phyloP scores from a whole-genome alignment of 2,888 invertebrate genomes.

The Ochlodes sylvanus region DNA sequence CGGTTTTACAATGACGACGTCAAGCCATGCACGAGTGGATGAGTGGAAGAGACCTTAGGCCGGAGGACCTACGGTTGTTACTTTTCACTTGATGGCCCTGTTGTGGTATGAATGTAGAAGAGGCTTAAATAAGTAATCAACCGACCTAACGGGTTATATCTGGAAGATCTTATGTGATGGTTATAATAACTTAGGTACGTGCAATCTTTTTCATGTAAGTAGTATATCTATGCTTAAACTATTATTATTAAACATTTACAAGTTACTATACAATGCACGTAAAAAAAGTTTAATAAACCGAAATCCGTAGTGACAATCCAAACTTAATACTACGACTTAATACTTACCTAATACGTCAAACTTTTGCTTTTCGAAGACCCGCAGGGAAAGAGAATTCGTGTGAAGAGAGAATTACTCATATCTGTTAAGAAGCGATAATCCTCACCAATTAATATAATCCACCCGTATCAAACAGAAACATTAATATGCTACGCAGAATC shows the following conservation, averaged over 20 bases:
- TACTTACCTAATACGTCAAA: background rate
- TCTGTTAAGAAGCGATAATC: conserved; percentile 14
- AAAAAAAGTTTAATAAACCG: background rate
- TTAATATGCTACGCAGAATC: conserved; percentile 42
- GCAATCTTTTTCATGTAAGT: no score
- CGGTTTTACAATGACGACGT: conserved; percentile 33
- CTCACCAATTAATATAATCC: conserved; percentile 34
- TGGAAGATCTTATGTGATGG: no score
- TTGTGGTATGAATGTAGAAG: background rate
- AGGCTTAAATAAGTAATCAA: background rate
- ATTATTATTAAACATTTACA: no score
- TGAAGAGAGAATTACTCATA: background rate
- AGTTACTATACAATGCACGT: no score
- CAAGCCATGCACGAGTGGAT: conserved; percentile 27
- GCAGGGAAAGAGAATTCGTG: background rate
- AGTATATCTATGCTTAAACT: no score
- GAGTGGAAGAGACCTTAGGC: conserved; percentile 35
- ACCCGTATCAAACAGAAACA: conserved; percentile 38
- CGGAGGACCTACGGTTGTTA: conserved; percentile 20
- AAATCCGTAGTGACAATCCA: background rate
- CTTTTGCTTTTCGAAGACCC: background rate
- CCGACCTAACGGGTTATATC: no score
- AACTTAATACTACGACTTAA: background rate
- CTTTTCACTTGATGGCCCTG: conserved; percentile 6
- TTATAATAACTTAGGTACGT: no score